phyloP scores from a whole-genome alignment of 2,797 vertebrate species.

The Clamator glandarius region DNA sequence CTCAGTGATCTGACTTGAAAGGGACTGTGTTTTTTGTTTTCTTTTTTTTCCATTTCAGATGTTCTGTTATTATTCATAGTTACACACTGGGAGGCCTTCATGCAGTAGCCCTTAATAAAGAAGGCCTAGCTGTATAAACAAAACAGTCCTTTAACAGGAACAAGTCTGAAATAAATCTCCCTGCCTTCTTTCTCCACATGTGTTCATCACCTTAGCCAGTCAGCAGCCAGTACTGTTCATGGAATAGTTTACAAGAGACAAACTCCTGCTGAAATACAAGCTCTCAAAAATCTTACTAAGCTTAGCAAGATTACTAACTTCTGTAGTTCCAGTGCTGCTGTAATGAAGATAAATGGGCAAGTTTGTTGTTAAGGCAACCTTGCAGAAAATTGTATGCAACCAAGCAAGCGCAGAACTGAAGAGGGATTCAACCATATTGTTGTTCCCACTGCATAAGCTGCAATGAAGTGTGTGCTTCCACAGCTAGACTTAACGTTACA shows the following conservation, averaged over 20 bases:
- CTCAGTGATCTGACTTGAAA: background rate
- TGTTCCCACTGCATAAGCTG: background rate
- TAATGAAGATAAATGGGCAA: background rate
- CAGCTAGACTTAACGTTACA: background rate
- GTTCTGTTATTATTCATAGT: background rate
- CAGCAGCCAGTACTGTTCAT: background rate
- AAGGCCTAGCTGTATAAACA: background rate
- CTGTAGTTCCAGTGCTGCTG: accelerated
- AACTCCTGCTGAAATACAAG: background rate
- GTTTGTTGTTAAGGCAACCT: background rate
- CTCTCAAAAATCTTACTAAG: background rate
- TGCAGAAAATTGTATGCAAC: background rate
- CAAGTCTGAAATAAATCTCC: background rate
- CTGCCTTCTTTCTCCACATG: background rate
- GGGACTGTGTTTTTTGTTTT: background rate
- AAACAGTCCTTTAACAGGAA: background rate
- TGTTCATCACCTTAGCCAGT: background rate
- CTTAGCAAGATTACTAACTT: background rate
- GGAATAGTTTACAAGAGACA: background rate
- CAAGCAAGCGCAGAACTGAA: background rate
- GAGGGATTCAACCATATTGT: background rate
- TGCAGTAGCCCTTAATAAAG: background rate
- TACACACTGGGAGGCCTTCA: background rate
- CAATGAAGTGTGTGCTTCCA: background rate
- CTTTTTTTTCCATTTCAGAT: background rate